A percentile compares a stretch with the other conserved stretches of the same genome.
These are phyloP conservation scores for Ips nitidus DNA, from an alignment of 1,140 invertebrate genomes.

Conservation along the genomic window DNA sequence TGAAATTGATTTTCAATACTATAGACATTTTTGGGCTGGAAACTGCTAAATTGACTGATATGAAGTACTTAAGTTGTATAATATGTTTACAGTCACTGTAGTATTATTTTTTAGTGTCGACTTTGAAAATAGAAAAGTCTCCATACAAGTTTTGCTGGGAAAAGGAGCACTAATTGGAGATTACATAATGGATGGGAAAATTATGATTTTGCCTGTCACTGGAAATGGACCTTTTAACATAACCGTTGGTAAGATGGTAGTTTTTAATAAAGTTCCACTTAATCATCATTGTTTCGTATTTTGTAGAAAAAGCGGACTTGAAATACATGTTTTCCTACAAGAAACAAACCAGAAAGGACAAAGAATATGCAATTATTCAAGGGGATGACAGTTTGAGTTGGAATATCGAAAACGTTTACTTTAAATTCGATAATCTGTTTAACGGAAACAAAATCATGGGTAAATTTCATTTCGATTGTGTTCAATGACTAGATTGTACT, in stretches of 20 bases:
- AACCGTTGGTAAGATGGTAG: constrained; percentile 49
- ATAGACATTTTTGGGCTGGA: constrained; percentile 39
- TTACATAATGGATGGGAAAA: constrained; percentile 51
- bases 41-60: constrained; percentile 32
- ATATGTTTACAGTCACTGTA: background rate
- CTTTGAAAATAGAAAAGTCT: constrained; percentile 5
- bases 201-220: constrained; percentile 52
- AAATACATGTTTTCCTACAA: constrained; percentile 29
- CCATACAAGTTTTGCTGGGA: background rate
- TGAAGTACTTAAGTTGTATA: constrained; percentile 38
- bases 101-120: constrained; percentile 16
- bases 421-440: constrained; percentile 47
- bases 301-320: constrained; percentile 35
- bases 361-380: constrained; percentile 30
- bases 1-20: constrained; percentile 40
- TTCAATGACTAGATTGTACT: too few species aligned
- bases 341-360: constrained; percentile 24
- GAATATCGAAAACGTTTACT: constrained; percentile 38
- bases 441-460: constrained; percentile 46
- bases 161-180: constrained; percentile 36
- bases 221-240: constrained; percentile 53
- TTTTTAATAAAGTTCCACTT: background rate
- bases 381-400: constrained; percentile 32
- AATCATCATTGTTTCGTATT: background rate
- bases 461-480: constrained; percentile 35